Evolutionary conservation across 1,140 invertebrate species (phyloP).

Genomic region (Zaprionus kolodkinae): DNA sequence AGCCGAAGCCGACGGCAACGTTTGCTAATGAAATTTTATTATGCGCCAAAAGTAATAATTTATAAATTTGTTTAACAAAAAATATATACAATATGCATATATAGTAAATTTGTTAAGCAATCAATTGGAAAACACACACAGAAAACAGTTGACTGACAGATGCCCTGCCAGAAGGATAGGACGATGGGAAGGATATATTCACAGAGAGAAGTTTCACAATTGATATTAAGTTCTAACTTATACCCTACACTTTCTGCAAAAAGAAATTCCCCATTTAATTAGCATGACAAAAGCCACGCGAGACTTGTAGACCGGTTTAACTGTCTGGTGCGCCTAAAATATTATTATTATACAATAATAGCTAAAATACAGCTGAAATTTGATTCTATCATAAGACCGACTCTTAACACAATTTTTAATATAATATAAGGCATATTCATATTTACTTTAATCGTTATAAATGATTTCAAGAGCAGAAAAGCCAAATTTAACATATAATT

Average conservation of each 20-base stretch:
- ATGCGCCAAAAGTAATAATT: constrained; percentile 77
- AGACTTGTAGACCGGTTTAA: constrained; percentile 44
- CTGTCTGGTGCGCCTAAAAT: constrained; percentile 50
- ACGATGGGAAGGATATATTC: no score
- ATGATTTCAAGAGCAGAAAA: neutral
- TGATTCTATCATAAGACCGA: neutral
- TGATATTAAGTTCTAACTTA: no score
- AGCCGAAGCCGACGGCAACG: constrained; percentile 32
- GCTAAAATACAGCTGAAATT: neutral
- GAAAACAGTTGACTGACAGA: constrained; percentile 40
- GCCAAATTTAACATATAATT: neutral
- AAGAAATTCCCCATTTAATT: constrained; percentile 29
- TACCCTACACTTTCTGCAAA: neutral
- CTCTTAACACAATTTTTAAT: neutral
- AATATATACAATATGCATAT: constrained; percentile 1
- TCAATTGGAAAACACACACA: constrained; percentile 67
- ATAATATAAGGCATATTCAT: no score
- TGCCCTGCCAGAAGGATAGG: neutral
- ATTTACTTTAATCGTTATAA: no score
- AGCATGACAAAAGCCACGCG: constrained; percentile 59
- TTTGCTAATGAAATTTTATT: constrained; percentile 80
- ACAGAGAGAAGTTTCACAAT: no score
- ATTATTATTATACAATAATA: constrained; percentile 21
- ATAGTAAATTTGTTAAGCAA: constrained; percentile 73
- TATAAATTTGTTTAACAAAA: constrained; percentile 82